Conservation (phyloP, 2,888 invertebrate genomes). For the Drosophila algonquin region DNA sequence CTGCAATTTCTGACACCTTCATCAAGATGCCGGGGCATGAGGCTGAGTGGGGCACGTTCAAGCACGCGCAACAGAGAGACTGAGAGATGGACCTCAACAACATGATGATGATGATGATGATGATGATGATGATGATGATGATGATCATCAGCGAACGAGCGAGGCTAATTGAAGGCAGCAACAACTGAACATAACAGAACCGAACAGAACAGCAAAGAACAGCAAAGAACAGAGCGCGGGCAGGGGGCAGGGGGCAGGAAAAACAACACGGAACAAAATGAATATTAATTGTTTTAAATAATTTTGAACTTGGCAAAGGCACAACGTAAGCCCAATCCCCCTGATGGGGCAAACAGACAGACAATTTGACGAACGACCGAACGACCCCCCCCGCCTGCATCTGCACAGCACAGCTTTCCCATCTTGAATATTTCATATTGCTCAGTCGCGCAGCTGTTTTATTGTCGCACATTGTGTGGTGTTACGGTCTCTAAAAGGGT, state of each 20-base stretch:
- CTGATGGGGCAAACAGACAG: slow-evolving; percentile 30
- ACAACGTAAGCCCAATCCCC: slow-evolving; percentile 38
- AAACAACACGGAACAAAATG: slow-evolving; percentile 60
- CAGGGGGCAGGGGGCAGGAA: not conserved
- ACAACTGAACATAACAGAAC: slow-evolving; percentile 19
- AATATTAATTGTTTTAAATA: slow-evolving; percentile 81
- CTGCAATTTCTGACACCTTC: slow-evolving; percentile 69
- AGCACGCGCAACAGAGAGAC: not conserved
- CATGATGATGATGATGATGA: slow-evolving; percentile 3
- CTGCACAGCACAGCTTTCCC: not conserved
- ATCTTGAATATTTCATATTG: slow-evolving; percentile 24
- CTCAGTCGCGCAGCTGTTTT: slow-evolving; percentile 63
- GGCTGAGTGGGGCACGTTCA: not conserved
- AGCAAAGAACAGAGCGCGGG: slow-evolving; percentile 11
- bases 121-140: slow-evolving; percentile 3
- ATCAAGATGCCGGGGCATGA: slow-evolving; percentile 3
- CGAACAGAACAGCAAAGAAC: slow-evolving; percentile 19
- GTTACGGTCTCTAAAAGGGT: slow-evolving; percentile 24
- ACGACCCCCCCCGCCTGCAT: not conserved
- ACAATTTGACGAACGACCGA: slow-evolving; percentile 28
- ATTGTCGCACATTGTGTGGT: slow-evolving; percentile 53
- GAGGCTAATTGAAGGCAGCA: slow-evolving; percentile 61
- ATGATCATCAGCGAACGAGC: slow-evolving; percentile 18
- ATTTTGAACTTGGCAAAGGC: slow-evolving; percentile 81
- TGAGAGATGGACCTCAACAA: slow-evolving; percentile 2